Conservation (phyloP, 1,140 invertebrate species). For the Trichogramma pretiosum region DNA sequence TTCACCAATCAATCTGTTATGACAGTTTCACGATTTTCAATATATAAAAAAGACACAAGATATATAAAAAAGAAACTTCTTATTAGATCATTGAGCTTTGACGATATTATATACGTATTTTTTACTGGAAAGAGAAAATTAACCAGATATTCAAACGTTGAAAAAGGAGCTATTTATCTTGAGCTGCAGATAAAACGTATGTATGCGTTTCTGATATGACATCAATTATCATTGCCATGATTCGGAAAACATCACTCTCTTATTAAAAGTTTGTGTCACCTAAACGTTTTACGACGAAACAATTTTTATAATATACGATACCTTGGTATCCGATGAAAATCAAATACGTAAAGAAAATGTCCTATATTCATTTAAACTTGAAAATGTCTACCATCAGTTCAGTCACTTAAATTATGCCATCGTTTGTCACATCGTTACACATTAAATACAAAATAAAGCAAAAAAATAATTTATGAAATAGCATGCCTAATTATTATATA, state of each 20-base stretch:
- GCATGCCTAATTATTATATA: conserved; percentile 3
- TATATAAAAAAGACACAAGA: conserved; percentile 9
- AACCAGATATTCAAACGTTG: neutral
- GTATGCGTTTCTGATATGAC: neutral
- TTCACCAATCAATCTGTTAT: conserved; percentile 2
- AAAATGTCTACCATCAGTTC: conserved; percentile 2
- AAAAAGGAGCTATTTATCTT: neutral
- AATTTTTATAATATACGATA: conserved; percentile 1
- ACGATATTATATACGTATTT: conserved; percentile 8
- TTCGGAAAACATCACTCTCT: conserved; percentile 3
- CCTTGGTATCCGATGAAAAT: neutral
- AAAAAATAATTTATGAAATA: conserved; percentile 2
- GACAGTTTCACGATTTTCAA: conserved; percentile 3
- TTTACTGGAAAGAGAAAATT: conserved; percentile 3
- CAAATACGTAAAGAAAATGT: conserved; percentile 4
- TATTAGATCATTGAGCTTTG: conserved; percentile 8
- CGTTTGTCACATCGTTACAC: conserved; percentile 1
- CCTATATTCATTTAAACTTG: neutral
- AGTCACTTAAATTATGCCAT: neutral
- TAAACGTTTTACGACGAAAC: conserved; percentile 3
- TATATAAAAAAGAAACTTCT: conserved; percentile 9
- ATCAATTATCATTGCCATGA: conserved; percentile 9
- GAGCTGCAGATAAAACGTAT: neutral
- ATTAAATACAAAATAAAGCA: conserved; percentile 3
- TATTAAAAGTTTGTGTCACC: conserved; percentile 4